These are phyloP conservation scores for Manis crassicaudata DNA, from an alignment of 2,797 vertebrate species.

Conservation along the genomic window DNA sequence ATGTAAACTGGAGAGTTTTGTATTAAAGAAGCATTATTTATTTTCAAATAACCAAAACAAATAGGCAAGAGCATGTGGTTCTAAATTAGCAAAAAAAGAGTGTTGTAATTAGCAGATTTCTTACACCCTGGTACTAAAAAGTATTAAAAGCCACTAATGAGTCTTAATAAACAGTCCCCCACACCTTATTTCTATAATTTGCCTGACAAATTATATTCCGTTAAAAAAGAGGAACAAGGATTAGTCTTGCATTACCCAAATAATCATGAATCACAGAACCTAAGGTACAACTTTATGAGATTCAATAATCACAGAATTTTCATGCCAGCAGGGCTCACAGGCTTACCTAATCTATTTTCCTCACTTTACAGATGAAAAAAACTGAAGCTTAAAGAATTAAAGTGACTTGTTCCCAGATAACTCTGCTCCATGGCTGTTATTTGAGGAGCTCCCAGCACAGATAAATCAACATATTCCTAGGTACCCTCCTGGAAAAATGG, in stretches of 20 bases:
- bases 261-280: background rate
- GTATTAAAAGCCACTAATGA: constrained; percentile 38
- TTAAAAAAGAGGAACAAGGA: background rate
- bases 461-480: background rate
- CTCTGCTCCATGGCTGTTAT: background rate
- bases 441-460: background rate
- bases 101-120: background rate
- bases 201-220: constrained; percentile 6
- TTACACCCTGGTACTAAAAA: background rate
- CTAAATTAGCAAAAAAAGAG: background rate
- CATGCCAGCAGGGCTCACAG: background rate
- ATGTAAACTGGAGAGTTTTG: background rate
- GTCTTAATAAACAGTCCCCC: constrained; percentile 7
- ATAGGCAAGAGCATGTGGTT: background rate
- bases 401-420: background rate
- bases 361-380: constrained; percentile 17
- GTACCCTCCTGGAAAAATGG: background rate
- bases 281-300: background rate
- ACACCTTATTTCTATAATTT: constrained; percentile 23
- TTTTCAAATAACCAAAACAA: constrained; percentile 44
- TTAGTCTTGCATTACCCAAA: background rate
- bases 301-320: constrained; percentile 29
- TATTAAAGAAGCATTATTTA: background rate
- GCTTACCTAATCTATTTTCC: background rate
- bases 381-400: background rate